These are phyloP conservation scores for Neoscelio sp. DNA, from an alignment of 2,888 invertebrate genomes.

Conservation along the genomic window DNA sequence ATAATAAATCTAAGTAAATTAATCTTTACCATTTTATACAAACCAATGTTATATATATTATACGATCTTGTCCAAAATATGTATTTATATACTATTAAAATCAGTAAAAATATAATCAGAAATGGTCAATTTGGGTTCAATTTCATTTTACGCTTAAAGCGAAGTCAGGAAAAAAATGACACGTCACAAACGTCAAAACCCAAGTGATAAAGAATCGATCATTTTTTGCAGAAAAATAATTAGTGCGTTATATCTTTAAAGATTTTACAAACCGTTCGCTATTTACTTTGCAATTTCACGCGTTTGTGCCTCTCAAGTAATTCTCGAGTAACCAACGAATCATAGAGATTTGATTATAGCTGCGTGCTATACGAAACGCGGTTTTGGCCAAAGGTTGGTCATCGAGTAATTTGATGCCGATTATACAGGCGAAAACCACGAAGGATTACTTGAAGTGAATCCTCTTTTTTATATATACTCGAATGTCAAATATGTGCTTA, in stretches of 20 bases:
- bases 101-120: too few species aligned
- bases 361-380: slow-evolving; percentile 42
- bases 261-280: slow-evolving; percentile 32
- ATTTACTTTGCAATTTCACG: slow-evolving; percentile 53
- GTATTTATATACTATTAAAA: too few species aligned
- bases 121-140: too few species aligned
- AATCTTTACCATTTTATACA: too few species aligned
- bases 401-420: slow-evolving; percentile 60
- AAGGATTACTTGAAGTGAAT: slow-evolving; percentile 35
- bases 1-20: too few species aligned
- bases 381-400: slow-evolving; percentile 48
- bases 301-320: slow-evolving; percentile 38
- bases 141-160: too few species aligned
- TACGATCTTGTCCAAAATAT: too few species aligned
- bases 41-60: too few species aligned
- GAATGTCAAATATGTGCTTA: slow-evolving; percentile 32
- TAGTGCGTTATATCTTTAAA: neutral
- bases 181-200: too few species aligned
- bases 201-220: too few species aligned
- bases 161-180: too few species aligned
- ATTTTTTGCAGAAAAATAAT: slow-evolving; percentile 1
- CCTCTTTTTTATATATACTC: slow-evolving; percentile 24
- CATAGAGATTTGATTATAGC: slow-evolving; percentile 26
- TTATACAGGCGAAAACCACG: slow-evolving; percentile 57
- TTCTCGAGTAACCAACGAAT: slow-evolving; percentile 26